Evolutionary conservation across 1,140 invertebrate genomes (phyloP), one percentile per base, ranked within the genome.

Genomic region (Papilio xuthus): DNA sequence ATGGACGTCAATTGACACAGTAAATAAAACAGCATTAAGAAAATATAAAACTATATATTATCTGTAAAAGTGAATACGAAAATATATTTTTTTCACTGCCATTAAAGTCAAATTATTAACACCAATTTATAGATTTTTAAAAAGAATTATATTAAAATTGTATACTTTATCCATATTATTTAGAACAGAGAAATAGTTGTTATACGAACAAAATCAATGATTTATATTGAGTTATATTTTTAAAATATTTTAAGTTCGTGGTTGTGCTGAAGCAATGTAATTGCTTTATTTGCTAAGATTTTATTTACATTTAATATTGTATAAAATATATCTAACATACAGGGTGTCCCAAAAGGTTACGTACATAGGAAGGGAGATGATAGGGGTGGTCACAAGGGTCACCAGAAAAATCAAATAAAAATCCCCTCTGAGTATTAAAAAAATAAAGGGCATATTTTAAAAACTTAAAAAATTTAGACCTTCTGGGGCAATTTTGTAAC

Each of bases 181-280:
- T 13, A 18, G 15, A 28, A n/a, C 23, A 63, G 13, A 63, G 50
- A 4, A 60, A 23, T 26, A 60, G 13, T 28, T 63, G 3, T 28
- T 63, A 50, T 50, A 63, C 10, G 23, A 28, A 28, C 26, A 28
- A 28, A 26, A 63, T 18, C 15, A 50, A 13, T 50, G 67, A 44
- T 74, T 50, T 41, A 20, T 60, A 56, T 41, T 60, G 53, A 20
- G 32, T 76, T 32, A 23, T 26, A 32, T 56, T 81, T 74, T 77
- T 75, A 37, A 60, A 60, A 63, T 42, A 78, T 79, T 77, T 74
- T 86, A 87, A 85, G 82, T 85, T 84, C 82, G 86, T 84, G 87
- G 89, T 92, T 92, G 89, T 90, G 89, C 78, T 84, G 72, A 83
- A 80, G 88, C 88, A 90, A 91, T 91, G 78, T 78, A 85, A 92